Evolutionary conservation across 2,113 vertebrate species (phyloP).

Genomic region (Cavia porcellus): DNA sequence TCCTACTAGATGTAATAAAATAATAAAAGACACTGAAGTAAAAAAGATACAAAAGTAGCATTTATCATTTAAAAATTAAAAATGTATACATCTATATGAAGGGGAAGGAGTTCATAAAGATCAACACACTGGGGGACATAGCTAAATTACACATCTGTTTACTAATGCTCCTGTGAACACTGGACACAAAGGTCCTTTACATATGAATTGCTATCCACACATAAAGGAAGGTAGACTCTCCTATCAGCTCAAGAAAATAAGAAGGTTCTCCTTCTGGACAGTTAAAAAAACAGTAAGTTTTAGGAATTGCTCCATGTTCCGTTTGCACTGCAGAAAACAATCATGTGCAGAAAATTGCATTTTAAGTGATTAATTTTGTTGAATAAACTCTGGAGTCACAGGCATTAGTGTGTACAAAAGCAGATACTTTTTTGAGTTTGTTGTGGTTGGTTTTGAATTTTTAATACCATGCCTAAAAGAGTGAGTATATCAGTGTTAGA

Average conservation of each 20-base stretch:
- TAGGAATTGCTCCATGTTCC: neutral
- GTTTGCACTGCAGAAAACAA: neutral
- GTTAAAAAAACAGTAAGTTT: neutral
- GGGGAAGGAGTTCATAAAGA: neutral
- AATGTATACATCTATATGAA: conserved; percentile 3
- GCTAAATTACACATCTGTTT: neutral
- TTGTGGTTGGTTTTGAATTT: neutral
- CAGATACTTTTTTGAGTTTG: neutral
- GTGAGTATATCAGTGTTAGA: neutral
- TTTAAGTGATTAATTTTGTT: conserved; percentile 3
- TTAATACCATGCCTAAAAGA: conserved; percentile 23
- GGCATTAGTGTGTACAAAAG: neutral
- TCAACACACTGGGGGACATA: neutral
- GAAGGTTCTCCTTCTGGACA: neutral
- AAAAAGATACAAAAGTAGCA: neutral
- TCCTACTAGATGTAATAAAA: neutral
- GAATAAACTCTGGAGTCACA: neutral
- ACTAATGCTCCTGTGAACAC: conserved; percentile 1
- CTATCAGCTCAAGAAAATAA: conserved; percentile 7
- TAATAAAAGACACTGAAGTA: neutral
- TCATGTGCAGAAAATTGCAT: neutral
- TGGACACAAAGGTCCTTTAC: conserved; percentile 33
- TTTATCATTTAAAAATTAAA: neutral
- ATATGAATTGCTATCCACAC: neutral
- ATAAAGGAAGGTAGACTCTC: neutral